Conservation (phyloP, 2,888 invertebrate species). For the Ctena decussata region DNA sequence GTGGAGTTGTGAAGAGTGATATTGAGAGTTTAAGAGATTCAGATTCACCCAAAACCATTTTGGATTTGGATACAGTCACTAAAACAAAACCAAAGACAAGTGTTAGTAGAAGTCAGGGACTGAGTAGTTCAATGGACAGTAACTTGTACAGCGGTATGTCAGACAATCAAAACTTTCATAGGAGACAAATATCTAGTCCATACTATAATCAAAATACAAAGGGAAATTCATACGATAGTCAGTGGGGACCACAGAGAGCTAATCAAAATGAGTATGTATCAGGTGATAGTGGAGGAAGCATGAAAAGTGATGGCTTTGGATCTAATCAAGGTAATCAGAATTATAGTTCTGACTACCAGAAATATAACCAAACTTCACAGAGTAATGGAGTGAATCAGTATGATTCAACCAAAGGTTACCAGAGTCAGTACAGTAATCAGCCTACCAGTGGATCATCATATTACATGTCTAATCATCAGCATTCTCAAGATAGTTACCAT, state of each 20-base stretch:
- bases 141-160: background rate
- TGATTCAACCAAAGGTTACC: slow-evolving; percentile 1
- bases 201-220: slow-evolving; percentile 7
- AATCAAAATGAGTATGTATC: slow-evolving; percentile 9
- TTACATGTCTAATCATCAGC: background rate
- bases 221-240: background rate
- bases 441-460: background rate
- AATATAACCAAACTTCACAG: background rate
- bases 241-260: slow-evolving; percentile 12
- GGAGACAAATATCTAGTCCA: slow-evolving; percentile 2
- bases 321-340: background rate
- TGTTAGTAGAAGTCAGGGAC: slow-evolving; percentile 1
- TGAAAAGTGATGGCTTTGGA: background rate
- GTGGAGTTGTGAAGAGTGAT: slow-evolving; percentile 53
- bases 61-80: slow-evolving; percentile 59
- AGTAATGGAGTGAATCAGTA: background rate
- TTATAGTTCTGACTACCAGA: background rate
- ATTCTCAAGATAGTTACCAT: slow-evolving; percentile 43
- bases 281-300: background rate
- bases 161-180: slow-evolving; percentile 6
- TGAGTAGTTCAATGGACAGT: background rate
- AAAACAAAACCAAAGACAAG: slow-evolving; percentile 17
- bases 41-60: slow-evolving; percentile 62
- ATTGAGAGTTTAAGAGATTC: slow-evolving; percentile 50
- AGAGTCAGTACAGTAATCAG: background rate